Percentiles rank a stretch among this genome's conserved stretches.
Evolutionary conservation across 1,140 invertebrate species (phyloP).

Genomic region (Teleogryllus occipitalis): DNA sequence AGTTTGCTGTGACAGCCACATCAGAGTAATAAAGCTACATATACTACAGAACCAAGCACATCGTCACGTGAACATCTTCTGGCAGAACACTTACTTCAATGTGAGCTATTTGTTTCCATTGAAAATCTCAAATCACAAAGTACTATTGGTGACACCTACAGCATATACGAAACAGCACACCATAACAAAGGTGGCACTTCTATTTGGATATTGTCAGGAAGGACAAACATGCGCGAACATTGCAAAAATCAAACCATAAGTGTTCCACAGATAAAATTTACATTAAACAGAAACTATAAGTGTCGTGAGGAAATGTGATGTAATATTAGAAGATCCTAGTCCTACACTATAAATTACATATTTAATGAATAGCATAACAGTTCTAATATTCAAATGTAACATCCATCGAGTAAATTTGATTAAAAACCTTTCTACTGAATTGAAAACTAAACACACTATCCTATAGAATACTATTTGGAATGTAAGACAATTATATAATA

Average conservation of each 20-base stretch:
- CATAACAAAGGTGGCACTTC: not conserved
- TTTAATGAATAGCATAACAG: not conserved
- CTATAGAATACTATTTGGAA: not conserved
- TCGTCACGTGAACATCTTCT: not conserved
- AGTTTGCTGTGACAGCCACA: not conserved
- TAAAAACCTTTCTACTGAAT: not conserved
- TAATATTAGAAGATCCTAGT: not conserved
- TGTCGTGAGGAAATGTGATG: not conserved
- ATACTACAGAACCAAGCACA: not conserved
- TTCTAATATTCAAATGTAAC: not conserved
- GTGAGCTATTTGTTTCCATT: not conserved
- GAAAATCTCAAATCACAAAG: not conserved
- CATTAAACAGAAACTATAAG: not conserved
- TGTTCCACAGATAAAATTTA: not conserved
- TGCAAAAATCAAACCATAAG: not conserved
- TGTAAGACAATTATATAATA: too few species aligned
- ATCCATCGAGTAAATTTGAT: not conserved
- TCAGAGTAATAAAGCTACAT: slow-evolving; percentile 2
- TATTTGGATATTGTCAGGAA: not conserved
- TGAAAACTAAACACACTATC: not conserved
- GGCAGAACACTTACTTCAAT: not conserved
- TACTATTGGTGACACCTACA: not conserved
- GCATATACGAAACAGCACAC: not conserved
- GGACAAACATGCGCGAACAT: not conserved
- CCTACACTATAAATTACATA: not conserved